Percentiles rank a stretch among this genome's conserved stretches.
These are phyloP conservation scores for Drosophila mojavensis DNA, from an alignment of 1,140 invertebrate species.

Conservation along the genomic window DNA sequence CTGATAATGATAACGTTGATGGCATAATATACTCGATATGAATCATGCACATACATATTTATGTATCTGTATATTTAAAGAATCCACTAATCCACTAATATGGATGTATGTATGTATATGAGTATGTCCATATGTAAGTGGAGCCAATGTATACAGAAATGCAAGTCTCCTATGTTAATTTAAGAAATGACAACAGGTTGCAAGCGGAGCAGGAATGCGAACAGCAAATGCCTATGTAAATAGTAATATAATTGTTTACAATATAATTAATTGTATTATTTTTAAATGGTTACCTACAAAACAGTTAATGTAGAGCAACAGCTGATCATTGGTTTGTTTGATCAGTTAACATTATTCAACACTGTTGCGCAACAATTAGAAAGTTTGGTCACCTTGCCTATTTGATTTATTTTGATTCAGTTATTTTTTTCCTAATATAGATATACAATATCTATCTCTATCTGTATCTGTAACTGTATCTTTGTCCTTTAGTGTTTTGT, in stretches of 20 bases:
- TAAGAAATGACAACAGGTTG: constrained; percentile 4
- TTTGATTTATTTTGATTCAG: background rate
- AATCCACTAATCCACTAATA: too few species aligned
- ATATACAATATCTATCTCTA: too few species aligned
- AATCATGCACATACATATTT: background rate
- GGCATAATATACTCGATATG: too few species aligned
- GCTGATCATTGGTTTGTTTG: background rate
- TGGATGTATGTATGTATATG: too few species aligned
- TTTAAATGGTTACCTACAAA: background rate
- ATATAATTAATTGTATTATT: too few species aligned
- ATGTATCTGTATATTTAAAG: background rate
- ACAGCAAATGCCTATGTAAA: background rate
- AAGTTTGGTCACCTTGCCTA: background rate
- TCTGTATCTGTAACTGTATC: too few species aligned
- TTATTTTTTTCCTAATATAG: background rate
- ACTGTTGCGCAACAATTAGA: background rate
- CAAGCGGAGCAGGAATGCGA: background rate
- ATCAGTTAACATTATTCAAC: background rate
- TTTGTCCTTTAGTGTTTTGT: too few species aligned
- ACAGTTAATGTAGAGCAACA: background rate
- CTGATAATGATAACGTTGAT: too few species aligned
- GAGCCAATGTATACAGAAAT: background rate
- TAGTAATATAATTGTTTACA: too few species aligned
- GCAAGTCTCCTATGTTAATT: background rate
- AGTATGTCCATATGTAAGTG: background rate